Evolutionary conservation across 2,888 invertebrate species (phyloP), one percentile per base, ranked within the genome.

Genomic region (Macaria notata): DNA sequence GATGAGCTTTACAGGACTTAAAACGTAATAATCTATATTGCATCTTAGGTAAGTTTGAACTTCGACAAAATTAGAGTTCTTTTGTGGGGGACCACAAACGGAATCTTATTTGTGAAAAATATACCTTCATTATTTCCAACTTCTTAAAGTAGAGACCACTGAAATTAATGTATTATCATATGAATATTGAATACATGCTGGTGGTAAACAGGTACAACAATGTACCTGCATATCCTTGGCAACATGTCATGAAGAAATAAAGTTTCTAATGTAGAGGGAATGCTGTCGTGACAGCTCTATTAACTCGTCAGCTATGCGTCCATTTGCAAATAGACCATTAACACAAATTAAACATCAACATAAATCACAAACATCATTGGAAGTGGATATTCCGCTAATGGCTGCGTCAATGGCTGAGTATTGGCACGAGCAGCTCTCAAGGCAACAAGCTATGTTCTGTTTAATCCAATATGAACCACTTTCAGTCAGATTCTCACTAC

Each of bases 321-420:
- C 31, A 58, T 46, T 54, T 43, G 49, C 30, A 45, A 54, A 43
- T 33, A 43, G 46, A 43, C 38, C 29, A 54, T 53, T 54, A 54
- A 50, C 47, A 43, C 59, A 55, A 64, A 62, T 60, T 46, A 64
- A 63, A 67, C 59, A 63, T 61, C 60, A 54, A 46, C 47, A 43
- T 64, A 45, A 58, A 62, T 60, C 61, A 61, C 56, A 64, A 69
- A 69, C 67, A 71, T 69, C 46, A 73, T 74, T 74, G 71, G 73
- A 70, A 73, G 66, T 69, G 62, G 68, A 75, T 73, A 71, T 48
- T 63, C 55, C 47, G 54, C 62, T 64, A 65, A 68, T 65, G n/a
- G n/a, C n/a, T n/a, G 57, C 53, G 68, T 70, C 65, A 73, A 75
- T 76, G 60, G 73, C 74, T 76, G 46, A 45, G 38, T 73, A 66